Conservation (phyloP, 1,140 invertebrate species). For the Heliconius nattereri region DNA sequence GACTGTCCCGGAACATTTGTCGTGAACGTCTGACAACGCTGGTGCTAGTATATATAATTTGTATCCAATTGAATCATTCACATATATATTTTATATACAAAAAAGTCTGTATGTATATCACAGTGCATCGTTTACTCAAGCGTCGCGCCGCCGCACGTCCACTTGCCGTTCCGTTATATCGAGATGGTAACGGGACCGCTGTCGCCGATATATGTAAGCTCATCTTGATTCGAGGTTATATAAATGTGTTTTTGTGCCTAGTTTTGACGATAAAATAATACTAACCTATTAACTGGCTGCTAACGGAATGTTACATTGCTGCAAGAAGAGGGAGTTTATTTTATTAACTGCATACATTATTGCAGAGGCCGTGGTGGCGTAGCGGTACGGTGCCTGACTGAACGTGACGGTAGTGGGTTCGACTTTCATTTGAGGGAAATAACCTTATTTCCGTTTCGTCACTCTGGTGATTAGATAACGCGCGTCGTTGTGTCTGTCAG, state of each 20-base stretch:
- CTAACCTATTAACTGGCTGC: conserved; percentile 9
- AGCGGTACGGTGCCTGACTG: too few relatives aligned
- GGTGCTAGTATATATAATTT: too few relatives aligned
- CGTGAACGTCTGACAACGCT: too few relatives aligned
- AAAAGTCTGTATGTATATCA: not conserved
- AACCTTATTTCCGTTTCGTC: too few relatives aligned
- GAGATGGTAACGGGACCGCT: conserved; percentile 28
- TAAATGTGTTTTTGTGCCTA: conserved; percentile 11
- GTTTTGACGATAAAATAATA: conserved; percentile 7
- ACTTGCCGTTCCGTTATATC: conserved; percentile 28
- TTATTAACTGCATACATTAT: not conserved
- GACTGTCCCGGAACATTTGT: too few relatives aligned
- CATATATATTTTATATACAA: not conserved
- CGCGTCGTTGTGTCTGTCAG: too few relatives aligned
- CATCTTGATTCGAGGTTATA: conserved; percentile 21
- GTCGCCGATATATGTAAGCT: conserved; percentile 22
- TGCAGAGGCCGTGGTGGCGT: not conserved
- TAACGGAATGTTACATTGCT: not conserved
- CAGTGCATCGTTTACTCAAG: conserved; percentile 28
- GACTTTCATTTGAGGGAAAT: too few relatives aligned
- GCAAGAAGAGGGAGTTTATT: not conserved
- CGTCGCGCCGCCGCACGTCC: conserved; percentile 23
- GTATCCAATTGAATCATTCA: not conserved
- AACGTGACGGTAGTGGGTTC: too few relatives aligned
- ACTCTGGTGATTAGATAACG: too few relatives aligned